Percentiles rank a stretch among this genome's conserved stretches.
These are phyloP conservation scores for Cyclura pinguis DNA, from an alignment of 2,797 vertebrate species.

Conservation along the genomic window DNA sequence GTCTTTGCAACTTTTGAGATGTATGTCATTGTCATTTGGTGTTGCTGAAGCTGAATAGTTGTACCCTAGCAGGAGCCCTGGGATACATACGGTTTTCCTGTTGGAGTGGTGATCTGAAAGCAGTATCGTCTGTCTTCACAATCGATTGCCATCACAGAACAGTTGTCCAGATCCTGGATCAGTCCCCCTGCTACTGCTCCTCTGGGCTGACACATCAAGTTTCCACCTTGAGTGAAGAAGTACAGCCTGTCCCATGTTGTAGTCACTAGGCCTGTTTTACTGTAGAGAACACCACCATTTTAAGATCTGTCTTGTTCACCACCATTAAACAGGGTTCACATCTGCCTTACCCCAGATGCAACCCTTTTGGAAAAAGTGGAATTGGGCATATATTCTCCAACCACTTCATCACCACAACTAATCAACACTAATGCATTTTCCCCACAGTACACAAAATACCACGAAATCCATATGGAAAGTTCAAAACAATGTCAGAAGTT, in stretches of 20 bases:
- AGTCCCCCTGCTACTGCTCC: conserved; percentile 96
- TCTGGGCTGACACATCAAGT: conserved; percentile 97
- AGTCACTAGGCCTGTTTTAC: conserved; percentile 97
- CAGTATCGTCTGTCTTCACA: conserved; percentile 98
- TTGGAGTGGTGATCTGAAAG: conserved; percentile 96
- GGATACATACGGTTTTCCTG: conserved; percentile 89
- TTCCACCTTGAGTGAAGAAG: conserved; percentile 99
- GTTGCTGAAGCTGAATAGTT: neutral
- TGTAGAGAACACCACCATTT: conserved; percentile 66
- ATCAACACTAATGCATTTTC: neutral
- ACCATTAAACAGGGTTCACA: neutral
- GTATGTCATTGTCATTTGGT: neutral
- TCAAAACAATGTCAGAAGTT: neutral
- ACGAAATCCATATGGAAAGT: neutral
- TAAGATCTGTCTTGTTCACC: conserved; percentile 10
- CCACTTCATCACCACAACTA: too few species aligned
- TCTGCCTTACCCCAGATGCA: neutral
- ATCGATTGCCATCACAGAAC: conserved; percentile 98
- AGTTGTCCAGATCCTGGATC: conserved; percentile 98
- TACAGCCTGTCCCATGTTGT: conserved; percentile 97
- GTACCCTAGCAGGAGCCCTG: conserved; percentile 24
- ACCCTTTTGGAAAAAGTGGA: neutral
- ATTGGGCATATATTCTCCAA: too few species aligned
- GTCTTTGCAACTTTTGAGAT: too few species aligned
- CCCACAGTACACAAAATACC: neutral